Percentiles rank a stretch among this genome's conserved stretches.
phyloP scores from a whole-genome alignment of 2,113 vertebrate genomes.

The Microcebus tavaratra region DNA sequence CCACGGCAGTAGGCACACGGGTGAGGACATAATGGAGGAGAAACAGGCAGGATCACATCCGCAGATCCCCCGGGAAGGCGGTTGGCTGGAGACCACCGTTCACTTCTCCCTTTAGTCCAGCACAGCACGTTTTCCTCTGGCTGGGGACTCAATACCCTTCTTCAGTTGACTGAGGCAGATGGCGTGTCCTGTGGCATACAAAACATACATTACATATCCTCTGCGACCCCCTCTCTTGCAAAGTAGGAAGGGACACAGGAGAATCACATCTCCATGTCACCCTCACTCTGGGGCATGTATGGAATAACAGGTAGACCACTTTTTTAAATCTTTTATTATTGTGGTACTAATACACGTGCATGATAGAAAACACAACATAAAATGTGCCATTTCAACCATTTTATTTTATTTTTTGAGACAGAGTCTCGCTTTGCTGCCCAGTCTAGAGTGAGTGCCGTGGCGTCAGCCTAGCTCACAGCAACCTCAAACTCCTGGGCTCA shows the following conservation, averaged over 20 bases:
- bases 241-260: too few species aligned
- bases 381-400: not conserved
- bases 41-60: not conserved
- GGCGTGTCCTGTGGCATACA: not conserved
- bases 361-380: not conserved
- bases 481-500: too few species aligned
- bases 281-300: not conserved
- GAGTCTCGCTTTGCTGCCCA: too few species aligned
- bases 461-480: too few species aligned
- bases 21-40: not conserved
- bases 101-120: not conserved
- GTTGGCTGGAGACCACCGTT: not conserved
- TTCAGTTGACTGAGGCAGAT: not conserved
- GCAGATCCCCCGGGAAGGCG: not conserved
- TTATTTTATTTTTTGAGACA: not conserved
- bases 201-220: rapidly evolving
- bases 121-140: not conserved
- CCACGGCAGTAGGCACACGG: not conserved
- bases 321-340: not conserved
- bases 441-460: too few species aligned
- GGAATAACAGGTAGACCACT: not conserved
- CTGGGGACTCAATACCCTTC: not conserved
- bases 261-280: not conserved
- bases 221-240: not conserved
- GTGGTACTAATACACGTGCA: too few species aligned